Percentiles rank a stretch among this genome's conserved stretches.
phyloP scores from a whole-genome alignment of 2,797 vertebrate genomes.

The Chiropotes sagulatus region DNA sequence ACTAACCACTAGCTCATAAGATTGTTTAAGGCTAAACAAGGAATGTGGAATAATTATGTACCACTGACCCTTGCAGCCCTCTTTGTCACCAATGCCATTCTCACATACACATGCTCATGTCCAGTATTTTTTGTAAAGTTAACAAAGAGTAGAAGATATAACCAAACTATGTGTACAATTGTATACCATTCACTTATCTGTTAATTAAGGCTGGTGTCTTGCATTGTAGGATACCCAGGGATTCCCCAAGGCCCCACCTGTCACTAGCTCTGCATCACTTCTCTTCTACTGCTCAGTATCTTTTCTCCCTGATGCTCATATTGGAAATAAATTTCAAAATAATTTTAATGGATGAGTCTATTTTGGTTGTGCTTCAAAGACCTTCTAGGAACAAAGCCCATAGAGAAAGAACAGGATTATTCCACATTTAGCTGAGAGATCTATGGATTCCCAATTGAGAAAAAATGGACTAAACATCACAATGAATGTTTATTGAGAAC shows the following conservation, averaged over 20 bases:
- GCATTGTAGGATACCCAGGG: background rate
- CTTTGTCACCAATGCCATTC: background rate
- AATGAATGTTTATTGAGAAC: constrained; percentile 50
- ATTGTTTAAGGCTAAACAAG: background rate
- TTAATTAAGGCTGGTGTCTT: constrained; percentile 58
- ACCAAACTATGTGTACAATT: background rate
- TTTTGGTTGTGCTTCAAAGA: constrained; percentile 60
- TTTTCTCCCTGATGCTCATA: constrained; percentile 53
- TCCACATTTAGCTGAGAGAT: constrained; percentile 37
- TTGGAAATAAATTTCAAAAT: constrained; percentile 63
- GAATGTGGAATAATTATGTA: background rate
- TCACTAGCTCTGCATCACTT: constrained; percentile 46
- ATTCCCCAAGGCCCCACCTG: constrained; percentile 50
- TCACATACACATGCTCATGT: background rate
- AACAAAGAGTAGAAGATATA: constrained; percentile 13
- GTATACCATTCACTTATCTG: background rate
- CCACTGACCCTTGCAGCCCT: background rate
- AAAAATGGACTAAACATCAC: background rate
- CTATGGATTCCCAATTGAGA: background rate
- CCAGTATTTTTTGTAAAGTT: constrained; percentile 12
- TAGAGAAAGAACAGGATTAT: constrained; percentile 21
- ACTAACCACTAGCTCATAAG: background rate
- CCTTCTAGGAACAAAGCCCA: constrained; percentile 46
- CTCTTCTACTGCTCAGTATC: background rate
- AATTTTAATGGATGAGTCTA: constrained; percentile 65